These are phyloP conservation scores for Eutrigla gurnardus DNA, from an alignment of 2,797 vertebrate species.

Conservation along the genomic window DNA sequence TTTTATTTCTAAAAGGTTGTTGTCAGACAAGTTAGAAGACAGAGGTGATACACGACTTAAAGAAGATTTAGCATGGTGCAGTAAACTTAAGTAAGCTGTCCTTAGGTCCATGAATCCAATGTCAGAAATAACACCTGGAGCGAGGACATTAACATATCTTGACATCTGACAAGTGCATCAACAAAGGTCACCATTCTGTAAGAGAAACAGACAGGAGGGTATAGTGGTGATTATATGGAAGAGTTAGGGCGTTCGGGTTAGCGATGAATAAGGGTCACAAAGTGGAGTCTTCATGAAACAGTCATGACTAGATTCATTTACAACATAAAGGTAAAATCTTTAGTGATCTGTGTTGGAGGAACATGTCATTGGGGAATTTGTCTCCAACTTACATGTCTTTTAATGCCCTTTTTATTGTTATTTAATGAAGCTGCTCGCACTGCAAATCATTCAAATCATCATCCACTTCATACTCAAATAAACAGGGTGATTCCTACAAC, in stretches of 20 bases:
- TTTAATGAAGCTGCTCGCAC: not conserved
- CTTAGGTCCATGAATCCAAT: not conserved
- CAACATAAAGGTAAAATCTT: not conserved
- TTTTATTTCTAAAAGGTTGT: not conserved
- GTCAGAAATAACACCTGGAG: slow-evolving; percentile 8
- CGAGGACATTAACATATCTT: slow-evolving; percentile 1
- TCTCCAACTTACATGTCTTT: not conserved
- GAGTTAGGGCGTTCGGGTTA: not conserved
- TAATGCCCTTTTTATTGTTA: not conserved
- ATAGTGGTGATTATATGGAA: slow-evolving; percentile 4
- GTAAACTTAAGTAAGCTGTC: not conserved
- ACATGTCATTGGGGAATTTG: not conserved
- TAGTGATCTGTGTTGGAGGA: not conserved
- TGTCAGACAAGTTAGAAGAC: not conserved
- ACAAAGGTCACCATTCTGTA: slow-evolving; percentile 8
- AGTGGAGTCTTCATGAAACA: not conserved
- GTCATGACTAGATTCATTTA: not conserved
- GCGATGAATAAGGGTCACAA: slow-evolving; percentile 10
- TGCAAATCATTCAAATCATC: too few species aligned
- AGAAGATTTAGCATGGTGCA: not conserved
- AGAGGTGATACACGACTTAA: not conserved
- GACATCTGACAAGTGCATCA: slow-evolving; percentile 12
- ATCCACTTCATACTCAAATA: slow-evolving; percentile 6
- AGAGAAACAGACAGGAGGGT: not conserved
- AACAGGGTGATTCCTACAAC: slow-evolving; percentile 7